These are phyloP conservation scores for Syngnathus rostellatus DNA, from an alignment of 2,797 vertebrate genomes.

Conservation along the genomic window DNA sequence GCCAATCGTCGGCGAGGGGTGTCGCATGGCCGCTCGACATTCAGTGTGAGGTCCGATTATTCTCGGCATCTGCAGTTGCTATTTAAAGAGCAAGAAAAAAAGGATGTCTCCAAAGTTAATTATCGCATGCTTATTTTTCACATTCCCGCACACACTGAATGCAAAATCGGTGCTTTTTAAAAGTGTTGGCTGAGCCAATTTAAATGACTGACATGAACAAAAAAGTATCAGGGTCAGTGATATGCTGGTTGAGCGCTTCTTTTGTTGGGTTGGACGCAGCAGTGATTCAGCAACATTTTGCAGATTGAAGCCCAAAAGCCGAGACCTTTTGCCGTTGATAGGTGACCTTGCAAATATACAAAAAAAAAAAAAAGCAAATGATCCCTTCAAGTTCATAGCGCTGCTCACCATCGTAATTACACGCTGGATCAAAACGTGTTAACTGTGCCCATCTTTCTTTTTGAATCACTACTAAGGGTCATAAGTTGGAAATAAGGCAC, in stretches of 20 bases:
- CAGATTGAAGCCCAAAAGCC: neutral
- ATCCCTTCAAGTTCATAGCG: too few relatives aligned
- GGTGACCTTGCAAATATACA: neutral
- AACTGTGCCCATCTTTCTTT: too few relatives aligned
- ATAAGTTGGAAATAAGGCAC: too few relatives aligned
- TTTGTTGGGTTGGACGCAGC: neutral
- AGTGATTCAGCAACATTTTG: neutral
- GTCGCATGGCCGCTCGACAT: slow-evolving; percentile 12
- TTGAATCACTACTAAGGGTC: too few relatives aligned
- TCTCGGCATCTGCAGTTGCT: too few relatives aligned
- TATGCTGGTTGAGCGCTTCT: neutral
- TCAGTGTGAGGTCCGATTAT: neutral
- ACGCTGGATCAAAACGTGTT: too few relatives aligned
- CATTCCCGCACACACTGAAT: neutral
- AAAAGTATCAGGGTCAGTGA: neutral
- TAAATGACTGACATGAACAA: neutral
- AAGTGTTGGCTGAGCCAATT: neutral
- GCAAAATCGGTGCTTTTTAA: neutral
- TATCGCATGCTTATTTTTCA: too few relatives aligned
- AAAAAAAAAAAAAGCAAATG: neutral
- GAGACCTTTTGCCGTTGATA: neutral
- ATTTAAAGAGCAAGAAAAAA: too few relatives aligned
- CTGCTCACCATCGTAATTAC: too few relatives aligned
- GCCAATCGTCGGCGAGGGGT: slow-evolving; percentile 25
- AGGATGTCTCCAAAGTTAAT: neutral